Base-by-base conservation (phyloP, 2,888 invertebrate species). In the Saturnia pavonia region DNA sequence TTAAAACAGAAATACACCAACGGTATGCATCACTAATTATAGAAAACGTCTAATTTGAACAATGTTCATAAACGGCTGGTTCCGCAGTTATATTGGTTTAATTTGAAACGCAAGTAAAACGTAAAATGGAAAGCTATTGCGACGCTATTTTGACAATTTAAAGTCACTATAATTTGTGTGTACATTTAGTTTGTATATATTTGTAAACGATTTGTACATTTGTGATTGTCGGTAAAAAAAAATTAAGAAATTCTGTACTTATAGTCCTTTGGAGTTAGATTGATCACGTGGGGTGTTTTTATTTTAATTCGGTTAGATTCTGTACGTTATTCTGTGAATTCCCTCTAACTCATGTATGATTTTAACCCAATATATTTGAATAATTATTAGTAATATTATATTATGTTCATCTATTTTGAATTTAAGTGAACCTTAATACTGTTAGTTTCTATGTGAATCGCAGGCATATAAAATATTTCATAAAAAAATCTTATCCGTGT, bases 11-110 rank as follows among this genome's bases (percentile, higher is more conserved):
- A 65, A 65, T 65, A 45, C 51, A 25, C 42, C 42, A 43, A 70
- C 65, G 72, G 70, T 70, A 72, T 70, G 72, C 75, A 75, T 76
- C 69, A 74, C 77, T 82, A 82, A 84, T 84, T 80, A 82, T 75
- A 78, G 75, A 72, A 75, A 76, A 70, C 60, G 74, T 77, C 76
- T 80, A 78, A 83, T 82, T 78, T 75, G 72, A 70, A 70, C 71
- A n/a, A 71, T 66, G 71, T 65, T 73, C 72, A 68, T 74, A 76
- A 76, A 74, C 65, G 72, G 51, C 68, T 51, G 69, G 68, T 75
- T 75, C 74, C 74, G 75, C 67, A 67, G 48, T 70, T 57, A 63
- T 45, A 66, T 51, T 70, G 70, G 54, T 74, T 74, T 73, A 71
- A 70, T 75, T 72, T 71, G 66, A 51, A 27, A 51, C 66, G 66